Evolutionary conservation across 2,888 invertebrate species (phyloP).

Genomic region (Conomelus anceps): DNA sequence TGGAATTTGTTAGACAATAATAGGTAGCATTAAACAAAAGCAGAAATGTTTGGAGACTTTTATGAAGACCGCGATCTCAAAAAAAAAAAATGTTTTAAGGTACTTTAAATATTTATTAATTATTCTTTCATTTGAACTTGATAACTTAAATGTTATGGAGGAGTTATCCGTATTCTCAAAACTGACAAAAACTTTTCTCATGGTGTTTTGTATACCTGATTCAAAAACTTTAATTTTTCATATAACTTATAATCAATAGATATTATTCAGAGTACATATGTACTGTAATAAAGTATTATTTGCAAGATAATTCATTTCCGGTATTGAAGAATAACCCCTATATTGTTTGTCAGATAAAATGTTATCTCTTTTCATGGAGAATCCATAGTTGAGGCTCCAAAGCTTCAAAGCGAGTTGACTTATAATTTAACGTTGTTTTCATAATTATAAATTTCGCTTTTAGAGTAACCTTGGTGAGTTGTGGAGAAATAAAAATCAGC

Average conservation of each 20-base stretch:
- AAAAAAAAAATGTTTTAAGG: too few relatives aligned
- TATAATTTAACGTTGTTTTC: not conserved
- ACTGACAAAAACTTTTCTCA: too few relatives aligned
- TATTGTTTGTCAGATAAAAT: not conserved
- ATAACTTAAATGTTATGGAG: too few relatives aligned
- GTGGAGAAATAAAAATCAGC: not conserved
- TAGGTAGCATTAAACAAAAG: not conserved
- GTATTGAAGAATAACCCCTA: not conserved
- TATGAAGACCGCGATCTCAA: too few relatives aligned
- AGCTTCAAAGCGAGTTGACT: not conserved
- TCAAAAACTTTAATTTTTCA: not conserved
- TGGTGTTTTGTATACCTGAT: too few relatives aligned
- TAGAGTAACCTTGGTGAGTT: not conserved
- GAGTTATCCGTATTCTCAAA: too few relatives aligned
- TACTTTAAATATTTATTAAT: too few relatives aligned
- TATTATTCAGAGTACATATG: not conserved
- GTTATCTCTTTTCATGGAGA: too few relatives aligned
- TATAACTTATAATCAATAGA: not conserved
- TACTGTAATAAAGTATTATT: not conserved
- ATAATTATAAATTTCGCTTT: not conserved
- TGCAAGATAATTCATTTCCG: not conserved
- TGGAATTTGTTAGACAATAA: not conserved
- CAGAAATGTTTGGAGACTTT: too few relatives aligned
- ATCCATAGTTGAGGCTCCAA: not conserved
- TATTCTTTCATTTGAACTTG: not conserved